phyloP scores from a whole-genome alignment of 2,797 vertebrate genomes.

The Enteromius thamalakanensis region DNA sequence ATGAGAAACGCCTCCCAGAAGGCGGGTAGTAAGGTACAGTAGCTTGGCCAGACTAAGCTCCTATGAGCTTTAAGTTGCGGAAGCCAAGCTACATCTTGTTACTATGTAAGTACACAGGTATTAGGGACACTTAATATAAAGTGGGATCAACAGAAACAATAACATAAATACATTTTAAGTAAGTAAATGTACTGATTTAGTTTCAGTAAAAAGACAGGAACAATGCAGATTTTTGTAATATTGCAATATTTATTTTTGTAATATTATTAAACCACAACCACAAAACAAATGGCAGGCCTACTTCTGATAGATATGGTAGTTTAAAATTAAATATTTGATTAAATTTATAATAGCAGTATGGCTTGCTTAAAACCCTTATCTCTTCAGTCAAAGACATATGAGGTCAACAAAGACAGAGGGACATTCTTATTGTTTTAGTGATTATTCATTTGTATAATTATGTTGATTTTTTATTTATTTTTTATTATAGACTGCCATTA shows the following conservation, averaged over 20 bases:
- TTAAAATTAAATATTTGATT: slow-evolving; percentile 5
- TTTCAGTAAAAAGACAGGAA: background rate
- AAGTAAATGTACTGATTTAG: background rate
- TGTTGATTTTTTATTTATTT: background rate
- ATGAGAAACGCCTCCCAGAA: too few relatives aligned
- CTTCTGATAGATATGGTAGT: background rate
- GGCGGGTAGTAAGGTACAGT: too few relatives aligned
- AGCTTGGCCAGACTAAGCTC: too few relatives aligned
- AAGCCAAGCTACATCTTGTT: too few relatives aligned
- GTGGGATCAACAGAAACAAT: background rate
- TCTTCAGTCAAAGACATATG: slow-evolving; percentile 13
- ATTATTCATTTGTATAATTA: slow-evolving; percentile 45
- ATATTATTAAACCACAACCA: background rate
- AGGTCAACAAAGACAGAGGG: slow-evolving; percentile 26
- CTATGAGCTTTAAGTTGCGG: too few relatives aligned
- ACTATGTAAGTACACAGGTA: too few relatives aligned
- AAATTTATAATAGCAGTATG: background rate
- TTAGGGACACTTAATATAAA: too few relatives aligned
- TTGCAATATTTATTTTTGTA: background rate
- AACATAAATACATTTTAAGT: too few relatives aligned
- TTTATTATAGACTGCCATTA: slow-evolving; percentile 36
- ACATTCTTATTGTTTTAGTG: slow-evolving; percentile 34
- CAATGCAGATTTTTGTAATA: background rate
- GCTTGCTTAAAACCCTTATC: slow-evolving; percentile 5
- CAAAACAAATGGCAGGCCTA: background rate